Evolutionary conservation across 2,113 vertebrate genomes (phyloP), one percentile per base, ranked within the genome.

Genomic region (Henicopernis longicauda): DNA sequence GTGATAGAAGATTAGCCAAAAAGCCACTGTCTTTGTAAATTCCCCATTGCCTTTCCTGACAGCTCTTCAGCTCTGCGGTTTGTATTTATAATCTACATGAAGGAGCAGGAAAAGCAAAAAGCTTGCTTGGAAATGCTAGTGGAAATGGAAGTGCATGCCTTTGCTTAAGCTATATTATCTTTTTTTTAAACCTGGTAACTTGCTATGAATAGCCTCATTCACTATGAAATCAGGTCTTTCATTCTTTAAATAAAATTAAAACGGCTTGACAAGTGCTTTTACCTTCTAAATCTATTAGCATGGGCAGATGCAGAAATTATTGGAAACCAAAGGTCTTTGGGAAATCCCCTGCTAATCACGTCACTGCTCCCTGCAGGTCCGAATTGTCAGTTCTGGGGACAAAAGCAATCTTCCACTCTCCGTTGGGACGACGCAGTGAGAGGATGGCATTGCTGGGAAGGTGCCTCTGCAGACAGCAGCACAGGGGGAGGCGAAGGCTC

Each of bases 401-500:
- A 80, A 65, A 80, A 69, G 2, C 49, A 6, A 72, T 31, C 78
- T 40, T 54, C 87, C 59, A 34, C 0, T 20, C 38, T 67, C 79
- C 16, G 0, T 59, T 0, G 7, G 57, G 71, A 32, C 11, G 29
- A 38, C 21, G 20, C 54, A n/a, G 49, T 0, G 1, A 36, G 17
- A 29, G 42, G 42, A 12, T 3, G 58, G 25, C 2, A 0, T 26
- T 61, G 70, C 74, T 42, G 85, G 82, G 82, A 86, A 92, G 77
- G 15, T 7, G 21, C 31, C 52, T 66, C 70, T 54, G 44, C 55
- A 45, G 87, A 21, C 10, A 40, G 42, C 10, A 23, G 25, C 38
- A 3, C 0, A 2, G 8, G 22, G 44, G 27, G 14, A 40, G 19
- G 20, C 0, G 3, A 34, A 38, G 11, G 26, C 10, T 77, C 36